Evolutionary conservation across 2,888 invertebrate genomes (phyloP).

Genomic region (Phragmatobia fuliginosa): DNA sequence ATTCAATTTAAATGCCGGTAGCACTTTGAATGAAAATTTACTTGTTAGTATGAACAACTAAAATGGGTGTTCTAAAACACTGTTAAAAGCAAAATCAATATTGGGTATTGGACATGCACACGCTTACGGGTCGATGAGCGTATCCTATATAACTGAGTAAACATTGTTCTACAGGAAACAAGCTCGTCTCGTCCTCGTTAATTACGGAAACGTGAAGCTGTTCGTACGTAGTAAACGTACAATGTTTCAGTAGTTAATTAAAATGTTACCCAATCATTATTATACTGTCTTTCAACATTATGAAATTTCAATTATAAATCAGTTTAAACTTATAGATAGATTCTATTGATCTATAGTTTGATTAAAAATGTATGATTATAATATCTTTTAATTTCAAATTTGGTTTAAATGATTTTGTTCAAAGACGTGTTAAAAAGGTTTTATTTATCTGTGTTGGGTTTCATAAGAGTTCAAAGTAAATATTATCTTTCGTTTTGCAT

Average conservation of each 20-base stretch:
- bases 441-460: no score
- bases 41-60: background rate
- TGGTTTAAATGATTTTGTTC: background rate
- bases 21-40: background rate
- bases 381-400: no score
- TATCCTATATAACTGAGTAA: constrained; percentile 61
- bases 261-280: constrained; percentile 12
- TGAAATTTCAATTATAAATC: background rate
- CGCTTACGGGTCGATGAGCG: constrained; percentile 63
- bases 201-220: constrained; percentile 5
- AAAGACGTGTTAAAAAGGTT: background rate
- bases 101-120: constrained; percentile 54
- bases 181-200: constrained; percentile 9
- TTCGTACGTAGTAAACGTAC: background rate
- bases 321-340: no score
- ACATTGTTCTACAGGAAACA: constrained; percentile 32
- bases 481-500: no score
- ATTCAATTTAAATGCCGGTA: background rate
- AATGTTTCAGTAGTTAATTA: constrained; percentile 18
- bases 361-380: no score
- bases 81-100: constrained; percentile 67
- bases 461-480: background rate
- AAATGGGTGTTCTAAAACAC: background rate
- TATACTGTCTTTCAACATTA: background rate
- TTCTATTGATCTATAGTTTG: no score